A percentile compares a stretch with the other conserved stretches of the same genome.
Conservation (phyloP, 2,113 vertebrate species). For the Verasper variegatus region DNA sequence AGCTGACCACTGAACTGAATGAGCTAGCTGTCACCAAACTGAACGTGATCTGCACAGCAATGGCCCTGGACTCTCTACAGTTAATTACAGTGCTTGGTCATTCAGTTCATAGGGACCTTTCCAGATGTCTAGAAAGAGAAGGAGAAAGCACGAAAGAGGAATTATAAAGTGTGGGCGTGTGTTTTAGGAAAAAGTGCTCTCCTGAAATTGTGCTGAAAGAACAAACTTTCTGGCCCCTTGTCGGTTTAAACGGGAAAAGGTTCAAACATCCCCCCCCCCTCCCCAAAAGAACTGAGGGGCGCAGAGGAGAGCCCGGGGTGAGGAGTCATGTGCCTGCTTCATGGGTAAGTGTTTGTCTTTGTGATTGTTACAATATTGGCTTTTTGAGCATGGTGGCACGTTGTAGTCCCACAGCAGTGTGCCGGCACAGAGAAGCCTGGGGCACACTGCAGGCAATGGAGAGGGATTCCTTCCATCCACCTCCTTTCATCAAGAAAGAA, state of each 20-base stretch:
- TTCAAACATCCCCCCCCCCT: slow-evolving; percentile 54
- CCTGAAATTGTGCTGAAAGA: slow-evolving; percentile 28
- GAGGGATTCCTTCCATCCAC: slow-evolving; percentile 77
- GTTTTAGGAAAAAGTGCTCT: slow-evolving; percentile 2
- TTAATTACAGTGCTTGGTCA: slow-evolving; percentile 64
- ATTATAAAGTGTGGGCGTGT: background rate
- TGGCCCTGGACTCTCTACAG: slow-evolving; percentile 28
- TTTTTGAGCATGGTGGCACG: slow-evolving; percentile 72
- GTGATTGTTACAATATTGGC: slow-evolving; percentile 81
- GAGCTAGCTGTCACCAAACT: slow-evolving; percentile 69
- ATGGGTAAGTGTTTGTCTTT: slow-evolving; percentile 78
- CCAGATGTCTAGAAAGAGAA: slow-evolving; percentile 27
- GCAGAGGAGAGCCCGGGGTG: slow-evolving; percentile 56
- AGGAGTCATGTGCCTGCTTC: slow-evolving; percentile 69
- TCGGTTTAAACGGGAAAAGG: slow-evolving; percentile 55
- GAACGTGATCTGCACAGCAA: slow-evolving; percentile 72
- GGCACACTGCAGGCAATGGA: slow-evolving; percentile 79
- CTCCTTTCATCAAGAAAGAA: slow-evolving; percentile 82
- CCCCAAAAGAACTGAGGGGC: slow-evolving; percentile 36
- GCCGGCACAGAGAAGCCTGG: slow-evolving; percentile 70
- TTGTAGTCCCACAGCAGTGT: slow-evolving; percentile 61
- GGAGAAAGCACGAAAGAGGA: background rate
- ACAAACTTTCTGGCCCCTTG: slow-evolving; percentile 57
- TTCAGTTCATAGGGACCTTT: slow-evolving; percentile 38
- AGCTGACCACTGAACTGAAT: slow-evolving; percentile 75